A percentile compares a stretch with the other conserved stretches of the same genome.
These are phyloP conservation scores for Lagodon rhomboides DNA, from an alignment of 2,797 vertebrate genomes.

Conservation along the genomic window DNA sequence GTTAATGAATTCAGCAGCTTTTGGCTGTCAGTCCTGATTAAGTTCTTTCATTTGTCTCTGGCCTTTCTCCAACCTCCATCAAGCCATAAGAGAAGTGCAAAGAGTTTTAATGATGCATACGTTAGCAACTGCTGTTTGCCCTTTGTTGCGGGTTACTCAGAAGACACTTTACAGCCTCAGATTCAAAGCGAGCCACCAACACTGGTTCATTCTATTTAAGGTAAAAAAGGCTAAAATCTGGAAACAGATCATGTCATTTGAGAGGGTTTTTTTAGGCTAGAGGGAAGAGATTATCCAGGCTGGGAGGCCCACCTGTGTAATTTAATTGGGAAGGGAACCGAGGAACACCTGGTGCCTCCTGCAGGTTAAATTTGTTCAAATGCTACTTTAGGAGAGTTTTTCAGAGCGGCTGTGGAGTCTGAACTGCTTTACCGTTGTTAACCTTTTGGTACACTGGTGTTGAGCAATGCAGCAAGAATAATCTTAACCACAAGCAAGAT, in stretches of 20 bases:
- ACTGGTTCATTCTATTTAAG: not conserved
- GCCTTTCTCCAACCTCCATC: constrained; percentile 44
- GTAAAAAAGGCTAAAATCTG: constrained; percentile 16
- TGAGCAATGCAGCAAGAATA: not conserved
- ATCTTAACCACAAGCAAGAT: constrained; percentile 21
- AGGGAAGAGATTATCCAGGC: constrained; percentile 13
- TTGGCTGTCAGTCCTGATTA: constrained; percentile 65
- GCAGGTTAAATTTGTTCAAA: constrained; percentile 14
- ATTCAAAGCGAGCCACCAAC: constrained; percentile 5
- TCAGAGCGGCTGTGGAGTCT: constrained; percentile 10
- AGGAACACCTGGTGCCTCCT: not conserved
- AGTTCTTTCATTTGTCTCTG: constrained; percentile 63
- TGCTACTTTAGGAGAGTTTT: constrained; percentile 20
- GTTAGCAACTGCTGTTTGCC: constrained; percentile 23
- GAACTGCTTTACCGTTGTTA: not conserved
- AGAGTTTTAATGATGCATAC: constrained; percentile 45
- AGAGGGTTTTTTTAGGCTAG: not conserved
- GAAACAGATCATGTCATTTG: not conserved
- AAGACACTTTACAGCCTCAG: not conserved
- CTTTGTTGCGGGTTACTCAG: constrained; percentile 9
- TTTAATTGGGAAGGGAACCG: constrained; percentile 18
- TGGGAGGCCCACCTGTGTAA: constrained; percentile 13
- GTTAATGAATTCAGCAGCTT: constrained; percentile 61
- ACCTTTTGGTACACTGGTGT: constrained; percentile 6
- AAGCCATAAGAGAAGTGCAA: constrained; percentile 30